Conservation (phyloP, 2,888 invertebrate genomes). For the Volucella inanis region DNA sequence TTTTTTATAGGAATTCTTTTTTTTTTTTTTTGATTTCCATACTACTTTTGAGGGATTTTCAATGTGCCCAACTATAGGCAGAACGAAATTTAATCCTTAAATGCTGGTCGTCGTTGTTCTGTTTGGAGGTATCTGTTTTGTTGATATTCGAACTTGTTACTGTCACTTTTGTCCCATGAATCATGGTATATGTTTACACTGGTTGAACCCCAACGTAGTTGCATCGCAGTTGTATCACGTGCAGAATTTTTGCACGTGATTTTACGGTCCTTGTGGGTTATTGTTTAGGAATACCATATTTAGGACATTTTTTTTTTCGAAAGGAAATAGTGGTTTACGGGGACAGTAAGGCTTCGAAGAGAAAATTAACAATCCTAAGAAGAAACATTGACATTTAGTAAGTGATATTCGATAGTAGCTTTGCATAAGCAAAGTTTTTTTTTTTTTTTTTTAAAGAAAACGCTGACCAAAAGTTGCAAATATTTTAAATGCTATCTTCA, state of each 20-base stretch:
- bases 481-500: too few species aligned
- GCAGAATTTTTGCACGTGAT: conserved; percentile 26
- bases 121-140: conserved; percentile 7
- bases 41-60: conserved; percentile 9
- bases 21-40: conserved; percentile 15
- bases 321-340: conserved; percentile 23
- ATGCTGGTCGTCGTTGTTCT: conserved; percentile 43
- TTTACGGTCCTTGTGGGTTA: conserved; percentile 13
- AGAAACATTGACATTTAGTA: too few species aligned
- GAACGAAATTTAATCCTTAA: conserved; percentile 50
- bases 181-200: too few species aligned
- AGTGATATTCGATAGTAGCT: too few species aligned
- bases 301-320: conserved; percentile 27
- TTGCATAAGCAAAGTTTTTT: too few species aligned
- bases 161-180: conserved; percentile 36
- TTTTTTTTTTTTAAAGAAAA: too few species aligned
- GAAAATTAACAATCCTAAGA: not conserved
- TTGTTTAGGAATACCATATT: conserved; percentile 20
- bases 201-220: conserved; percentile 35
- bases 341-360: conserved; percentile 30
- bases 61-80: not conserved
- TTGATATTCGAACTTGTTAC: conserved; percentile 37
- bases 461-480: too few species aligned
- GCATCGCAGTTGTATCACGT: not conserved
- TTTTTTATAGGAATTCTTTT: not conserved